Percentiles rank a stretch among this genome's conserved stretches.
These are phyloP conservation scores for Anguilla megastoma DNA, from an alignment of 2,797 vertebrate species.

Conservation along the genomic window DNA sequence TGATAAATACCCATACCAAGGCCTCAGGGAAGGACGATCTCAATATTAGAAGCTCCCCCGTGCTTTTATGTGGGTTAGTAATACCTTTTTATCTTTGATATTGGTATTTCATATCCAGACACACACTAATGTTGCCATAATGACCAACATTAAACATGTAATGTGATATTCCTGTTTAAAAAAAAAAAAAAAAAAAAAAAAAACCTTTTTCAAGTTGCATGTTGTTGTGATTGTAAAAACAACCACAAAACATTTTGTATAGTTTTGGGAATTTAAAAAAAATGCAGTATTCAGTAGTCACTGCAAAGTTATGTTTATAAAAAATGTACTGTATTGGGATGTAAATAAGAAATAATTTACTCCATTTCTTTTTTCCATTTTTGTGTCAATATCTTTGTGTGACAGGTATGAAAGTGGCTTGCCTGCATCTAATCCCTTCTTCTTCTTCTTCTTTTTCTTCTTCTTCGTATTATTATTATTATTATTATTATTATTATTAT, in stretches of 20 bases:
- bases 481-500: not conserved
- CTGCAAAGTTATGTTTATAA: not conserved
- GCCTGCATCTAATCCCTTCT: not conserved
- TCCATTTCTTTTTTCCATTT: not conserved
- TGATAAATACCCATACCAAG: conserved; percentile 19
- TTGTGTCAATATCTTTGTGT: not conserved
- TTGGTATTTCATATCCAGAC: conserved; percentile 1
- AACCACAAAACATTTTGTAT: not conserved
- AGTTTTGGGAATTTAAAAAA: conserved; percentile 8
- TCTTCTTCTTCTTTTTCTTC: not conserved
- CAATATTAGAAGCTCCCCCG: conserved; percentile 27
- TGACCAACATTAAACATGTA: conserved; percentile 19
- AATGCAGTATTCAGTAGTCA: conserved; percentile 22
- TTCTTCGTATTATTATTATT: not conserved
- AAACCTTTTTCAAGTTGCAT: conserved; percentile 31
- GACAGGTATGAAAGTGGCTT: not conserved
- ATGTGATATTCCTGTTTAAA: conserved; percentile 10
- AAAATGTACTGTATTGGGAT: conserved; percentile 19
- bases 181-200: conserved; percentile 14
- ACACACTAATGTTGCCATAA: not conserved
- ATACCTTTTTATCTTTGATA: conserved; percentile 15
- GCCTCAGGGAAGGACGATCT: conserved; percentile 27
- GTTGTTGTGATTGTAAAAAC: conserved; percentile 1
- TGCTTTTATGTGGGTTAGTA: conserved; percentile 26
- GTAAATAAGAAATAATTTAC: conserved; percentile 23